Evolutionary conservation across 23 tunicate genomes (phyloP).

Genomic region (Oikopleura albicans): DNA sequence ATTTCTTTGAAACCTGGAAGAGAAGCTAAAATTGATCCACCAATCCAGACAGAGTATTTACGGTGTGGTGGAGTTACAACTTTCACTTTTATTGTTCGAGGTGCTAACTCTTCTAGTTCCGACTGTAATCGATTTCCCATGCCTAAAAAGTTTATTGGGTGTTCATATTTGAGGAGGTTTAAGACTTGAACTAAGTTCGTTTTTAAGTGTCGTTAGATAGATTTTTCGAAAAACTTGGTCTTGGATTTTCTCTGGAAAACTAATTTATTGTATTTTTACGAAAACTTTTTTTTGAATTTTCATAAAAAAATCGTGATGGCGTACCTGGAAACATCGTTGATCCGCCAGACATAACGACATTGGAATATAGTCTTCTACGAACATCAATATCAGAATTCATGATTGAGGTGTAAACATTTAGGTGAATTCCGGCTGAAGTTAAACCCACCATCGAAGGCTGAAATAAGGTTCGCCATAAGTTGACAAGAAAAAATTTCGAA

Average conservation of each 20-base stretch:
- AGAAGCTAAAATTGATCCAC: slow-evolving; percentile 88
- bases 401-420: slow-evolving; percentile 52
- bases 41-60: slow-evolving; percentile 91
- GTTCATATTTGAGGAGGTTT: no score
- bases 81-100: slow-evolving; percentile 82
- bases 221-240: no score
- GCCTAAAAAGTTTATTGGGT: no score
- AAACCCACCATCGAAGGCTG: slow-evolving; percentile 73
- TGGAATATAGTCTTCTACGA: slow-evolving; percentile 50
- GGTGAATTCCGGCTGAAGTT: slow-evolving; percentile 74
- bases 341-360: slow-evolving; percentile 69
- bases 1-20: slow-evolving; percentile 53
- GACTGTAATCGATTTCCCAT: slow-evolving; percentile 69
- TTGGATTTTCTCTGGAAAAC: no score
- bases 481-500: no score
- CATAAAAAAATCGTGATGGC: no score
- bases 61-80: slow-evolving; percentile 82
- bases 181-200: no score
- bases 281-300: no score
- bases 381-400: slow-evolving; percentile 66
- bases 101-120: slow-evolving; percentile 79
- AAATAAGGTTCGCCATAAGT: no score
- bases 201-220: no score
- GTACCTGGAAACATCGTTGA: slow-evolving; percentile 80
- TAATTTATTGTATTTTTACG: no score